Conservation (phyloP, 2,888 invertebrate species). For the Drosophila tanythrix region DNA sequence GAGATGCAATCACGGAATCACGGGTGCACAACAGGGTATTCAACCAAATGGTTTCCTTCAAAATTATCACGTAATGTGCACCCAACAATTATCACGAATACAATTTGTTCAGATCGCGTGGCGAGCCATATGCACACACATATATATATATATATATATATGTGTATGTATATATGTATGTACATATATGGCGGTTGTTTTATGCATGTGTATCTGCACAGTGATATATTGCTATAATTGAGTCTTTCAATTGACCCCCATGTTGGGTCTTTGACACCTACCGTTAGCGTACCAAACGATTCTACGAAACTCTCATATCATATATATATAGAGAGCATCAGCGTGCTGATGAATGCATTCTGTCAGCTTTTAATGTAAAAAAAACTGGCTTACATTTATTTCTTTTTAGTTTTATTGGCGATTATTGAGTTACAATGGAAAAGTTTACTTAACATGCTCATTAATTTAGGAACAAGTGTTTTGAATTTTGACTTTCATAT, state of each 20-base stretch:
- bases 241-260: conserved; percentile 80
- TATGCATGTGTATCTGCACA: conserved; percentile 18
- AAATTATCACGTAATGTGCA: conserved; percentile 41
- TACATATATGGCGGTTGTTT: conserved; percentile 2
- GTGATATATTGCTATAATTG: conserved; percentile 75
- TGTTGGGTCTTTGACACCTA: conserved; percentile 78
- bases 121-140: conserved; percentile 5
- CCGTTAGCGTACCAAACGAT: conserved; percentile 23
- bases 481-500: conserved; percentile 1
- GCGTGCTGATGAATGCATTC: conserved; percentile 60
- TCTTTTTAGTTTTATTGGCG: conserved; percentile 28
- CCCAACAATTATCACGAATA: conserved; percentile 40
- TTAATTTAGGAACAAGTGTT: background rate
- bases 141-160: background rate
- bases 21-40: conserved; percentile 12
- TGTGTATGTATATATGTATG: background rate
- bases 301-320: conserved; percentile 32
- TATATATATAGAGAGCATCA: conserved; percentile 34
- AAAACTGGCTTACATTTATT: conserved; percentile 44
- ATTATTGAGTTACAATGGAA: conserved; percentile 52
- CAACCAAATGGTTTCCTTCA: conserved; percentile 28
- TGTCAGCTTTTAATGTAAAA: conserved; percentile 6
- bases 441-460: conserved; percentile 17
- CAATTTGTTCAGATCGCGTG: conserved; percentile 42
- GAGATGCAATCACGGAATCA: conserved; percentile 1